Evolutionary conservation across 2,113 vertebrate species (phyloP), one percentile per base, ranked within the genome.

Genomic region (Bos javanicus): DNA sequence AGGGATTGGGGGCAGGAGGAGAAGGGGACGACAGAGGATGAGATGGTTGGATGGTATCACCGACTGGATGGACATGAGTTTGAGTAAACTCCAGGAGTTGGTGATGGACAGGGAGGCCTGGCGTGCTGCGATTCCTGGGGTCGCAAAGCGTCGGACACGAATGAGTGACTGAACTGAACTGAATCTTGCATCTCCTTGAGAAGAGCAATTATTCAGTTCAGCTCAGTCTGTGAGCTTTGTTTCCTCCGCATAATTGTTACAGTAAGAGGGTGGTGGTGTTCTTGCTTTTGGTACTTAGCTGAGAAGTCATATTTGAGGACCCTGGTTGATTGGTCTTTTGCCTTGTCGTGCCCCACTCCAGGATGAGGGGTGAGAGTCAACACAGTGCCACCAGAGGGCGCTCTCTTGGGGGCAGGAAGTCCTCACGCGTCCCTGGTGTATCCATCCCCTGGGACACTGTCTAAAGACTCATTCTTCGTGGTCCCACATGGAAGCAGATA

Each of bases 41-140:
- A 60, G 59, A 60, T 60, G 59, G 59, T 12, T 28, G 59, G 12
- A 60, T 60, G 26, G 26, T 12, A 60, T 60, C 59, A 60, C 26
- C 0, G 26, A 0, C 59, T 60, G 0, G 26, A 60, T 28, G 59
- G 11, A 60, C 2, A 0, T 28, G 26, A 60, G 26, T 60, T 0
- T 60, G 59, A 60, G 59, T 60, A 26, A 60, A 60, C 59, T 28
- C 12, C 0, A 0, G 11, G 59, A 28, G 59, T 60, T 60, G 5
- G 26, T 60, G 2, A 59, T 59, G 59, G 59, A 60, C 59, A 30
- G 59, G 59, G 26, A 60, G 59, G 26, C 1, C 26, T 60, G 26
- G 59, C 2, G 1, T 30, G 12, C 59, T 60, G 26, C 0, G 0
- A 60, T 30, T 60, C 26, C 6, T 6, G 59, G 59, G 59, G 59